These are phyloP conservation scores for Limonius californicus DNA, from an alignment of 1,140 invertebrate genomes.

Conservation along the genomic window DNA sequence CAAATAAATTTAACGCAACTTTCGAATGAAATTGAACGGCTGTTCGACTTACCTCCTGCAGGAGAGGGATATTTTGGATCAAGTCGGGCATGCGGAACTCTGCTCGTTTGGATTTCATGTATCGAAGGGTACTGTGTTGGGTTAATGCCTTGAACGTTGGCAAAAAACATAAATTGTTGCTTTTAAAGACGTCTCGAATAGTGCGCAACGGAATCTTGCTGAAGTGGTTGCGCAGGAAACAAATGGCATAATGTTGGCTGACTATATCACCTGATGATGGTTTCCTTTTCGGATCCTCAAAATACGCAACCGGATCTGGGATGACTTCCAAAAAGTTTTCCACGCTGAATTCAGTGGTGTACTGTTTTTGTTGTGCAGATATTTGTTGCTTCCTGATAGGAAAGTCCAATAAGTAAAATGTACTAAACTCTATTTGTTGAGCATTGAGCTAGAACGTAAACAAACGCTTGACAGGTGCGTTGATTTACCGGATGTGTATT, in stretches of 20 bases:
- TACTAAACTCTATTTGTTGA: no score
- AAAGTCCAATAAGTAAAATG: no score
- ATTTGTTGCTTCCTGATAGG: constrained; percentile 34
- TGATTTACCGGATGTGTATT: no score
- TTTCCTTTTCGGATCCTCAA: constrained; percentile 33
- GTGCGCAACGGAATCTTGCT: constrained; percentile 23
- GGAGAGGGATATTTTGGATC: constrained; percentile 43
- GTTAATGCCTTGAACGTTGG: neutral
- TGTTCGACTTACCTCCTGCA: constrained; percentile 46
- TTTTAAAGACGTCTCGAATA: neutral
- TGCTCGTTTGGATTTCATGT: constrained; percentile 29
- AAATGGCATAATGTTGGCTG: constrained; percentile 31
- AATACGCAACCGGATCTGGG: constrained; percentile 48
- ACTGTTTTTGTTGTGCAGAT: constrained; percentile 44
- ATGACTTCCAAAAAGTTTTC: constrained; percentile 54
- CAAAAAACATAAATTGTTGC: neutral
- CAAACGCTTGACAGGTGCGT: no score
- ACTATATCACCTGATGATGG: constrained; percentile 28
- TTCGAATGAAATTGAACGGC: no score
- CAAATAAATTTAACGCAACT: no score
- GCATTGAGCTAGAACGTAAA: no score
- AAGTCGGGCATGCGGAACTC: constrained; percentile 26
- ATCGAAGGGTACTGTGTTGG: neutral
- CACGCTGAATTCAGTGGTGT: constrained; percentile 49
- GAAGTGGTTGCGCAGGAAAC: constrained; percentile 43